Percentiles rank a stretch among this genome's conserved stretches.
These are phyloP conservation scores for Staurois parvus DNA, from an alignment of 2,797 vertebrate species.

Conservation along the genomic window DNA sequence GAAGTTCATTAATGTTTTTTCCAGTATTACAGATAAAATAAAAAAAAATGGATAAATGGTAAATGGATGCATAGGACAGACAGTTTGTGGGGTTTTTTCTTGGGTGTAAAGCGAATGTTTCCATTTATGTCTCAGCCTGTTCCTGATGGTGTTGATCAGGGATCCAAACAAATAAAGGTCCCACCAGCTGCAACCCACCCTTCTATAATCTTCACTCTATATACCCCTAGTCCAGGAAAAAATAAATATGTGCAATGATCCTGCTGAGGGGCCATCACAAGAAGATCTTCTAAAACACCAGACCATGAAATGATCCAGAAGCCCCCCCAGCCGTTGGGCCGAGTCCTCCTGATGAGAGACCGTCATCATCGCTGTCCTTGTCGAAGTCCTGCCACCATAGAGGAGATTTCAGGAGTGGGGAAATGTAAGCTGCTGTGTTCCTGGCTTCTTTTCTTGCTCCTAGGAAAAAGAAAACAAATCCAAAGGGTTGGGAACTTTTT, in stretches of 20 bases:
- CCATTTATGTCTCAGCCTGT: too few species aligned
- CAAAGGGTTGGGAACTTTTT: not conserved
- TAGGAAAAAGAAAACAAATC: constrained; percentile 61
- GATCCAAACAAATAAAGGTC: too few species aligned
- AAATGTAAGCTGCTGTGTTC: constrained; percentile 77
- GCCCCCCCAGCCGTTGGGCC: constrained; percentile 66
- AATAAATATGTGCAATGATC: not conserved
- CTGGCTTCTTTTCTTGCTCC: constrained; percentile 84
- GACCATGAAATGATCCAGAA: constrained; percentile 75
- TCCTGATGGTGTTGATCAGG: too few species aligned
- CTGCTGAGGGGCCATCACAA: not conserved
- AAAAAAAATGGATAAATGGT: too few species aligned
- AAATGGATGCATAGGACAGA: too few species aligned
- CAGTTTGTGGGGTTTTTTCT: too few species aligned
- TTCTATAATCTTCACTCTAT: too few species aligned
- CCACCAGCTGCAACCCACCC: too few species aligned
- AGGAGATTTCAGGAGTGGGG: constrained; percentile 72
- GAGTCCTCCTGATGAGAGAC: constrained; percentile 73
- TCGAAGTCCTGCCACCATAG: constrained; percentile 80
- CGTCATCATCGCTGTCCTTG: constrained; percentile 78
- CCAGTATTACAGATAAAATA: too few species aligned
- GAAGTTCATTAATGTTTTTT: too few species aligned
- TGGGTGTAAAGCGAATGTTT: too few species aligned
- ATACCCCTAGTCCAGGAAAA: not conserved
- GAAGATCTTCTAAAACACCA: constrained; percentile 73